These are phyloP conservation scores for Bagarius yarrelli DNA, from an alignment of 2,113 vertebrate species.

Conservation along the genomic window DNA sequence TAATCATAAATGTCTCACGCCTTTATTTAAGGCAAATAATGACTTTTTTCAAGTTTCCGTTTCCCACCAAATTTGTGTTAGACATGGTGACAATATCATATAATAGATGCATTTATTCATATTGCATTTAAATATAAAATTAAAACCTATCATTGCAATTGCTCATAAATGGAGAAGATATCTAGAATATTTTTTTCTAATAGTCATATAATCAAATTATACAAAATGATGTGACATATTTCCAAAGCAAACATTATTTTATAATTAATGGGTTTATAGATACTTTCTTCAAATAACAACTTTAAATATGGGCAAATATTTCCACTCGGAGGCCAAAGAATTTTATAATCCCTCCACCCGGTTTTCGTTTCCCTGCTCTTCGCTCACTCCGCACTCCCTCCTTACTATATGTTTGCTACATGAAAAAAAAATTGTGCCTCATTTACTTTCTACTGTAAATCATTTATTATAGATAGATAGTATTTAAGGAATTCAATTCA, in stretches of 20 bases:
- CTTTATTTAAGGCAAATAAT: background rate
- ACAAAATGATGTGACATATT: background rate
- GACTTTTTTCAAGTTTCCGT: background rate
- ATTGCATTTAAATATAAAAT: background rate
- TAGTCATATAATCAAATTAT: too few species aligned
- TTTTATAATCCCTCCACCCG: too few species aligned
- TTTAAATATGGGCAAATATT: background rate
- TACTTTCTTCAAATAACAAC: background rate
- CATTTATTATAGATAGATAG: too few species aligned
- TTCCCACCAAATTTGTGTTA: background rate
- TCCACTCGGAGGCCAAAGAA: too few species aligned
- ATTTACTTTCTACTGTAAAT: too few species aligned
- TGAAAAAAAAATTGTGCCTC: too few species aligned
- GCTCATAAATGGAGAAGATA: background rate
- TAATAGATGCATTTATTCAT: background rate
- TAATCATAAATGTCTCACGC: background rate
- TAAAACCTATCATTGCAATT: background rate
- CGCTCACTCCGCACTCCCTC: too few species aligned
- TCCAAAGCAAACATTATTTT: background rate
- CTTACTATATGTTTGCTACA: too few species aligned
- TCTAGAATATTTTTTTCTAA: too few species aligned
- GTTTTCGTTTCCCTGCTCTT: too few species aligned
- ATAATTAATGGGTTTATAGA: background rate
- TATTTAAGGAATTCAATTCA: too few species aligned
- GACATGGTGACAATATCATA: background rate